Conservation (phyloP, 2,797 vertebrate species). For the Moxostoma hubbsi region DNA sequence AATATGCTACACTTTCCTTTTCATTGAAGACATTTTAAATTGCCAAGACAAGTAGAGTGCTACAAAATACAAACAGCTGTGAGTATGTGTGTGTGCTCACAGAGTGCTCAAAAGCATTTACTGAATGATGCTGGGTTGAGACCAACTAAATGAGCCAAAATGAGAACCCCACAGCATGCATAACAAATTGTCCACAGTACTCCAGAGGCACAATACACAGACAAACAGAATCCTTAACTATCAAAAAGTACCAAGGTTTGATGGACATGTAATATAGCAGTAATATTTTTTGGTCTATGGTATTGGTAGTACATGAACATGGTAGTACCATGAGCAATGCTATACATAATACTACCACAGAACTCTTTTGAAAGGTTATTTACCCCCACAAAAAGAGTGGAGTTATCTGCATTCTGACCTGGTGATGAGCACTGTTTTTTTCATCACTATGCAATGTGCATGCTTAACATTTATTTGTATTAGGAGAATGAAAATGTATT, state of each 20-base stretch:
- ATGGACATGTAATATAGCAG: too few species aligned
- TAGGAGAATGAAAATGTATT: background rate
- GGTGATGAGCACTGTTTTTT: constrained; percentile 89
- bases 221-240: too few species aligned
- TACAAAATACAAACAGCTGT: constrained; percentile 39
- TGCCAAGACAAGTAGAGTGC: constrained; percentile 27
- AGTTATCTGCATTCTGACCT: constrained; percentile 77
- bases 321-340: too few species aligned
- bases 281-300: too few species aligned
- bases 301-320: too few species aligned
- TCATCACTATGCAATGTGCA: background rate
- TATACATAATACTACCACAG: too few species aligned
- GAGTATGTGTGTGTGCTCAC: constrained; percentile 13
- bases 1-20: background rate
- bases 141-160: too few species aligned
- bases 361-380: background rate
- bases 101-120: constrained; percentile 8
- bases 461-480: background rate
- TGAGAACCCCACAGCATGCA: too few species aligned
- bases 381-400: background rate
- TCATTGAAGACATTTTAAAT: background rate
- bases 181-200: too few species aligned
- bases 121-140: background rate
- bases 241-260: too few species aligned
- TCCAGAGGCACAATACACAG: too few species aligned